phyloP scores from a whole-genome alignment of 2,113 vertebrate species.

The Oophaga pumilio region DNA sequence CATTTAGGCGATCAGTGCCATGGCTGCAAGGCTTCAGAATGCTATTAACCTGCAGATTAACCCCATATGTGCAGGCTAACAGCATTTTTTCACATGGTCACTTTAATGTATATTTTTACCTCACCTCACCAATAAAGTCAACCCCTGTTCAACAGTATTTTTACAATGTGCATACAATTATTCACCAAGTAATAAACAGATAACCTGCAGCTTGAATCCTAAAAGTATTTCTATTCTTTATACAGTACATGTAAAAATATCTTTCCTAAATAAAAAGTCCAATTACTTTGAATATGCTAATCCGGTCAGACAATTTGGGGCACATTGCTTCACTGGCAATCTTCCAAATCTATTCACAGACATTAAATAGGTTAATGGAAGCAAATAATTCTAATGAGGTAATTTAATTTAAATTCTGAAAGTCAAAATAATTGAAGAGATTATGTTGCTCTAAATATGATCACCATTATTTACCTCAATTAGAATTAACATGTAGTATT shows the following conservation, averaged over 20 bases:
- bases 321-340: slow-evolving; percentile 27
- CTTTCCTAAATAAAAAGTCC: neutral
- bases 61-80: no score
- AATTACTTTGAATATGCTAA: slow-evolving; percentile 42
- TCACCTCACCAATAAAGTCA: neutral
- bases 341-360: slow-evolving; percentile 46
- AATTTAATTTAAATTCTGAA: slow-evolving; percentile 32
- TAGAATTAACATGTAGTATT: slow-evolving; percentile 21
- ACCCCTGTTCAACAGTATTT: neutral
- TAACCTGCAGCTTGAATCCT: neutral
- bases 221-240: neutral
- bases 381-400: slow-evolving; percentile 48
- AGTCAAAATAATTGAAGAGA: slow-evolving; percentile 48
- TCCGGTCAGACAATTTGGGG: slow-evolving; percentile 35
- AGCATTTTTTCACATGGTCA: neutral
- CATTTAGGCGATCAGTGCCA: no score
- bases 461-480: slow-evolving; percentile 47
- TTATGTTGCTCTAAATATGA: slow-evolving; percentile 42
- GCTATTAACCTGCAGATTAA: no score
- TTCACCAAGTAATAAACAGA: neutral
- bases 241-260: neutral
- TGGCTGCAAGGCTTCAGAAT: no score
- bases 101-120: neutral
- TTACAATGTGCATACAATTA: neutral
- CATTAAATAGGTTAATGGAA: slow-evolving; percentile 43